A percentile compares a stretch with the other conserved stretches of the same genome.
Evolutionary conservation across 2,797 vertebrate species (phyloP).

Genomic region (Parambassis ranga): DNA sequence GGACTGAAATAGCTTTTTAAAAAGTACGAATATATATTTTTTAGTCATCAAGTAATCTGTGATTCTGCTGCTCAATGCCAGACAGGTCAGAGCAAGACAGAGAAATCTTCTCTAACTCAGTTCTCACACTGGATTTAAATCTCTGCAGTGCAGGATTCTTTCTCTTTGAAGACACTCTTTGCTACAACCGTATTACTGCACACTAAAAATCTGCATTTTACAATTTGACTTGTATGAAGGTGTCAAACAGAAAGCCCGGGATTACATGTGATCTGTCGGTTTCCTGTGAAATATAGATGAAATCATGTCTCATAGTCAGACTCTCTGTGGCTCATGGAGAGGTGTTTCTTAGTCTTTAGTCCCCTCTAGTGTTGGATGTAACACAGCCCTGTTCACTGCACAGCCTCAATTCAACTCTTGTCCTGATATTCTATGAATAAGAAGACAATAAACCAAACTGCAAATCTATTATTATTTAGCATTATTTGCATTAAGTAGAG

Average conservation of each 20-base stretch:
- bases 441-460: too few species aligned
- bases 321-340: background rate
- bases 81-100: constrained; percentile 43
- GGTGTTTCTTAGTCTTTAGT: constrained; percentile 53
- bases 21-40: constrained; percentile 41
- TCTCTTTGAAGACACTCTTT: too few species aligned
- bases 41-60: constrained; percentile 44
- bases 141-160: too few species aligned
- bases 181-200: too few species aligned
- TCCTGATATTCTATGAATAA: background rate
- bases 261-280: background rate
- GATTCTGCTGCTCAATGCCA: constrained; percentile 54
- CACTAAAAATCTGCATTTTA: constrained; percentile 18
- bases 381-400: background rate
- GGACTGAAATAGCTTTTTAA: constrained; percentile 45
- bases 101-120: constrained; percentile 45
- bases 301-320: background rate
- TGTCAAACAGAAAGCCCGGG: constrained; percentile 7
- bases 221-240: background rate
- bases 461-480: too few species aligned
- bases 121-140: constrained; percentile 66
- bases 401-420: background rate
- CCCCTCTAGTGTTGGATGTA: constrained; percentile 66
- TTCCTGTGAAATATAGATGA: background rate
- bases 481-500: too few species aligned